phyloP scores from a whole-genome alignment of 2,888 invertebrate species.

The Nephrotoma appendiculata region DNA sequence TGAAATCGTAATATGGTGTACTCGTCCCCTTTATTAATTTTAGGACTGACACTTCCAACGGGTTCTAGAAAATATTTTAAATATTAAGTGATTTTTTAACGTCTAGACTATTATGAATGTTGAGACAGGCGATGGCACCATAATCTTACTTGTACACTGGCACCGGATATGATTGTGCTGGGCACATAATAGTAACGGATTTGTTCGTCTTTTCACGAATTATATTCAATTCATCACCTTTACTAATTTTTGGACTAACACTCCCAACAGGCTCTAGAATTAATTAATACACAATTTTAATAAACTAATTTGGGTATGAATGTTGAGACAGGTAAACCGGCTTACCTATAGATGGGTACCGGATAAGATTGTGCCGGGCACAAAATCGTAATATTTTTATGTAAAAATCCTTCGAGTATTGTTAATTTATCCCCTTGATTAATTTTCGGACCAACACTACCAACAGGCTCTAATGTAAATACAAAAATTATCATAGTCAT shows the following conservation, averaged over 20 bases:
- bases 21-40: slow-evolving; percentile 21
- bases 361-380: slow-evolving; percentile 56
- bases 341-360: slow-evolving; percentile 57
- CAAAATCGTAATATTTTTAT: slow-evolving; percentile 38
- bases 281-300: neutral
- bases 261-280: slow-evolving; percentile 55
- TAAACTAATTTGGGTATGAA: neutral
- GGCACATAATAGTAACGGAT: slow-evolving; percentile 46
- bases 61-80: slow-evolving; percentile 28
- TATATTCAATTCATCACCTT: slow-evolving; percentile 43
- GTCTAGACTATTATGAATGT: slow-evolving; percentile 29
- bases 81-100: neutral
- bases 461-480: slow-evolving; percentile 36
- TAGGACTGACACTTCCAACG: slow-evolving; percentile 48
- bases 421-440: slow-evolving; percentile 39
- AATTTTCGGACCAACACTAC: slow-evolving; percentile 46
- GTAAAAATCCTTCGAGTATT: slow-evolving; percentile 23
- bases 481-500: neutral
- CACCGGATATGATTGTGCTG: slow-evolving; percentile 54
- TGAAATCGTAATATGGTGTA: slow-evolving; percentile 29
- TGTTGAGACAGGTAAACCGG: slow-evolving; percentile 7
- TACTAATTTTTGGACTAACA: slow-evolving; percentile 54
- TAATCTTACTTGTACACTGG: slow-evolving; percentile 45
- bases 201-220: slow-evolving; percentile 39
- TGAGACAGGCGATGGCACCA: slow-evolving; percentile 23